Conservation (phyloP, 2,888 invertebrate species). For the Lasioglossum marginatum region DNA sequence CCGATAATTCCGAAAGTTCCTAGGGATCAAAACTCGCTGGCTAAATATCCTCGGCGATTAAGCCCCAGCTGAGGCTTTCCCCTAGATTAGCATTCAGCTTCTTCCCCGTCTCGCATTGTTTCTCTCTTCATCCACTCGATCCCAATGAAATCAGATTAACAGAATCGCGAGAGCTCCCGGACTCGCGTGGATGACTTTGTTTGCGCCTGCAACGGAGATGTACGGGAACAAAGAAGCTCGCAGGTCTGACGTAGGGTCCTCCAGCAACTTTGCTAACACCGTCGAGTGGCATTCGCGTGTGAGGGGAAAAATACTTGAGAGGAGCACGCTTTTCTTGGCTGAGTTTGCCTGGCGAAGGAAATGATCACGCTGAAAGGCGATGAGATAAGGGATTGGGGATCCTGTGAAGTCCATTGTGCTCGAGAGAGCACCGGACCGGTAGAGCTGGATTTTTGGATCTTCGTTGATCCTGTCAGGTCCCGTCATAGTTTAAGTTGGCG, state of each 20-base stretch:
- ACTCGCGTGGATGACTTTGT: neutral
- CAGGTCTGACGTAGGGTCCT: neutral
- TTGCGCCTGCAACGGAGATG: neutral
- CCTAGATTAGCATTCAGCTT: conserved; percentile 22
- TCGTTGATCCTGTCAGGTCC: neutral
- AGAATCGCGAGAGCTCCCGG: neutral
- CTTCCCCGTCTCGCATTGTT: neutral
- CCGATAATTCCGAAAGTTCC: conserved; percentile 54
- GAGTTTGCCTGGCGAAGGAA: neutral
- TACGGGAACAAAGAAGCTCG: neutral
- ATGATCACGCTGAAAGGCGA: neutral
- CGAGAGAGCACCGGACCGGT: no score
- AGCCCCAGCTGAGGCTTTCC: conserved; percentile 16
- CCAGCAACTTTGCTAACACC: neutral
- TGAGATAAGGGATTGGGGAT: neutral
- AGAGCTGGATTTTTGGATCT: neutral
- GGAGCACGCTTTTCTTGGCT: neutral
- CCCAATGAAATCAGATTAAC: neutral
- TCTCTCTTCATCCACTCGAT: neutral
- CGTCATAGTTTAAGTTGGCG: neutral
- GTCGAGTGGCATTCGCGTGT: neutral
- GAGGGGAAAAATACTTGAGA: neutral
- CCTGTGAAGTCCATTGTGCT: neutral
- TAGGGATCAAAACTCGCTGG: conserved; percentile 42
- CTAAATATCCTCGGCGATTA: conserved; percentile 47